Percentiles rank a stretch among this genome's conserved stretches.
Evolutionary conservation across 2,888 invertebrate genomes (phyloP).

Genomic region (Coenonympha arcania): DNA sequence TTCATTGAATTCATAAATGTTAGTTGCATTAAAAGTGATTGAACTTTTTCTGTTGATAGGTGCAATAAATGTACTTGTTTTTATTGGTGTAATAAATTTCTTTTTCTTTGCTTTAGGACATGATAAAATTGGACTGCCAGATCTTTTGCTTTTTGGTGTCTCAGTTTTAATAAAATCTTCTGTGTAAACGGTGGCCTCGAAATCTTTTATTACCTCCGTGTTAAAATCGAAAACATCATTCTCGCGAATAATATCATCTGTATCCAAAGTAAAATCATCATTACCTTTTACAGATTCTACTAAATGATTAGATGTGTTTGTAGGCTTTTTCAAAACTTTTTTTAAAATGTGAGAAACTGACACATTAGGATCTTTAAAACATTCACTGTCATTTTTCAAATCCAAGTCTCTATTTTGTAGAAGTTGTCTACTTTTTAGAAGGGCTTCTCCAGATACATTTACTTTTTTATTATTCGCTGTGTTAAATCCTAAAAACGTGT

Average conservation of each 20-base stretch:
- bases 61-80: constrained; percentile 25
- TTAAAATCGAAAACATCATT: constrained; percentile 8
- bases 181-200: constrained; percentile 50
- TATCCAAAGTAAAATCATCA: not conserved
- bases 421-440: constrained; percentile 31
- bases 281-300: constrained; percentile 7
- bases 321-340: constrained; percentile 45
- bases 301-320: constrained; percentile 43
- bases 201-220: constrained; percentile 56
- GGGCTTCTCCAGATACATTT: constrained; percentile 37
- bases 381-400: not conserved
- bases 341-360: constrained; percentile 34
- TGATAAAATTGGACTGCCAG: constrained; percentile 57
- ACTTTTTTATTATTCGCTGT: constrained; percentile 40
- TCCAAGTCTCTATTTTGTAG: constrained; percentile 31
- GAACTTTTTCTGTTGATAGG: not conserved
- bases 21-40: constrained; percentile 4
- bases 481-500: constrained; percentile 30
- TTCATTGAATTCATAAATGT: constrained; percentile 33
- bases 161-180: constrained; percentile 47
- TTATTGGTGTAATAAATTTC: constrained; percentile 51
- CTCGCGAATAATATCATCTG: not conserved
- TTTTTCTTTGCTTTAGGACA: constrained; percentile 54
- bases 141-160: constrained; percentile 44
- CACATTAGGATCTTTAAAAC: not conserved